phyloP scores from a whole-genome alignment of 2,113 vertebrate species.

The Hemicordylus capensis region DNA sequence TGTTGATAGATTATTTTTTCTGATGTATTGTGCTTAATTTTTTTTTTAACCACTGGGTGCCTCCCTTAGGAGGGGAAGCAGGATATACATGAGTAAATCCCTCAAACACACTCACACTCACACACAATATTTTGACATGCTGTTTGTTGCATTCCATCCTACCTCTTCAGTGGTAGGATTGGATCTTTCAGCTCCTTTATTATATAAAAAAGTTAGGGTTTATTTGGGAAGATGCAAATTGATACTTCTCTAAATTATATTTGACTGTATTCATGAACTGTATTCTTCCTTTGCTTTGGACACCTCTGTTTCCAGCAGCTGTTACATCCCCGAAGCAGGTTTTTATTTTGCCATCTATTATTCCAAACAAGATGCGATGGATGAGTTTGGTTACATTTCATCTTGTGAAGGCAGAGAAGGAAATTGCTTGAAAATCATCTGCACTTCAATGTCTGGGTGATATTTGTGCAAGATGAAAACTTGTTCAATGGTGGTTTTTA shows the following conservation, averaged over 20 bases:
- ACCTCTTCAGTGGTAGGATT: neutral
- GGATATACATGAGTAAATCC: too few relatives aligned
- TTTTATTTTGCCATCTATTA: constrained; percentile 47
- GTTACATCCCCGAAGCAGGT: constrained; percentile 42
- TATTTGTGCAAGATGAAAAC: constrained; percentile 53
- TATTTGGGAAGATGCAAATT: constrained; percentile 72
- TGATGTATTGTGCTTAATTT: too few relatives aligned
- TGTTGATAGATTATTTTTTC: too few relatives aligned
- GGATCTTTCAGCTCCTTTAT: neutral
- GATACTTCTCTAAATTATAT: constrained; percentile 56
- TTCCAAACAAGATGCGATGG: constrained; percentile 58
- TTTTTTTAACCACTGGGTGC: too few relatives aligned
- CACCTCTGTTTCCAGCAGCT: constrained; percentile 51
- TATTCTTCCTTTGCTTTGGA: constrained; percentile 54
- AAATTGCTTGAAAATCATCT: constrained; percentile 46
- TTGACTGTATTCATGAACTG: constrained; percentile 61
- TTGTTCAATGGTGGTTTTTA: constrained; percentile 53
- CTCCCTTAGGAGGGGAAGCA: too few relatives aligned
- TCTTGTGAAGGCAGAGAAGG: constrained; percentile 28
- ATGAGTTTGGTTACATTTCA: constrained; percentile 58
- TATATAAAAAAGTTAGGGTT: constrained; percentile 57
- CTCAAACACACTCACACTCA: too few relatives aligned
- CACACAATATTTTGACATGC: neutral
- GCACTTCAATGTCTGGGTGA: constrained; percentile 45
- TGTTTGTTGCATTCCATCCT: neutral